Evolutionary conservation across 2,797 vertebrate species (phyloP), one percentile per base, ranked within the genome.

Genomic region (Gallinago stenura): DNA sequence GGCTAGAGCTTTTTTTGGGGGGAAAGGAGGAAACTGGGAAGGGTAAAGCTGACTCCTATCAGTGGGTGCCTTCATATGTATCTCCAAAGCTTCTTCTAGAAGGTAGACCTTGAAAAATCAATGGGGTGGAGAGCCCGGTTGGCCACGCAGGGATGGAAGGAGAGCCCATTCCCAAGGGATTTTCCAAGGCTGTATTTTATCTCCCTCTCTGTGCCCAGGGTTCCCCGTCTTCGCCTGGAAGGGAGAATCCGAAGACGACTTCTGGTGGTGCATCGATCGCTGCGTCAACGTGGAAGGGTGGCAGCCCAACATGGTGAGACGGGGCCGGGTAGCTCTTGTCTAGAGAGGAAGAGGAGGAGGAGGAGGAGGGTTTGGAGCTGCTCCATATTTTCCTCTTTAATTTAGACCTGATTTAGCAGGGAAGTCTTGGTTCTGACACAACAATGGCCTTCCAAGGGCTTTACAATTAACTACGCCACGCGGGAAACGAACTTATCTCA

Each of bases 241-340:
- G 96, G 99, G 99, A 21, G 99, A 99, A 87, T 99, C 99, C 1
- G 99, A 99, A 97, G 99, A 99, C 26, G 99, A 99, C 96, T 99
- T 99, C 97, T 99, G 99, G 99, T 99, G 99, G 99, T 99, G 99
- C 97, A 99, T 99, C 61, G 99, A 99, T 76, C 99, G 99, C 97
- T 99, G 99, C 65, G 99, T 99, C 96, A 99, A 99, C 54, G 98
- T 99, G 20, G 99, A 99, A 73, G 99, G 99, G 39, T 99, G 99
- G 99, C 99, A 99, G 89, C 99, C 99, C 76, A 99, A 99, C 97
- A 99, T 99, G 99, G 99, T 99, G 98, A 95, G 98, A n/a, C 0
- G 7, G 45, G 45, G 37, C 2, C 2, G 41, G 48, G 18, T 5
- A 37, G 30, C 8, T 56, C 39, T 24, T 6, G 1, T 6, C 62